Evolutionary conservation across 2,797 vertebrate species (phyloP), one percentile per base, ranked within the genome.

Genomic region (Amblyopsis hoosieri): DNA sequence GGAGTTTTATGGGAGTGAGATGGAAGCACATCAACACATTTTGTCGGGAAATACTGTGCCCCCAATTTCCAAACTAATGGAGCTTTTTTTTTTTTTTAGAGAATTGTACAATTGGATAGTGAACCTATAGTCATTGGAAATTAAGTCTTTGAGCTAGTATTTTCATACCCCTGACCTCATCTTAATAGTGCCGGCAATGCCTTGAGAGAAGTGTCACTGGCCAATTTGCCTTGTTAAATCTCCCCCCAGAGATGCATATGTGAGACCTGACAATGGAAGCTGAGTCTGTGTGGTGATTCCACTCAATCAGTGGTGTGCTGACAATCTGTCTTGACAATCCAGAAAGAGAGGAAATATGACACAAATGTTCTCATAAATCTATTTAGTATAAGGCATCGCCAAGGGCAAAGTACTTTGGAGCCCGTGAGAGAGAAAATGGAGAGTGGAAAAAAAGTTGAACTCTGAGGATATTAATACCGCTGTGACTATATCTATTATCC

Each of bases 301-400:
- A 90, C 85, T 90, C 86, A 84, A 87, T 89, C 89, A 91, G 85
- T 72, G 79, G 74, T 55, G 74, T 84, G 71, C 80, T 87, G 88
- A 90, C 87, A 86, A 90, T 91, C 85, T 81, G 85, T 91, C 90
- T 90, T 90, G 85, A 91, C 89, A 90, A 91, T 90, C 78, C 77
- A 66, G 85, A 80, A 90, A 89, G 89, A 88, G 83, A 88, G 88
- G 87, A 92, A 92, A 92, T 93, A 91, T 92, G 88, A 91, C 90
- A 92, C 86, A 91, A 91, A 90, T 90, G 89, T 90, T 90, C 88
- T 90, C 90, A 92, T 92, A 91, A 92, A 94, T 93, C 90, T 90
- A 86, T 92, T 91, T 91, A 86, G 87, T 92, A 85, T 88, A 89
- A 90, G 90, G 88, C 90, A 87, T 87, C 87, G 91, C 91, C 91